Evolutionary conservation across 2,888 invertebrate genomes (phyloP).

Genomic region (Stenolophus ochropezus): DNA sequence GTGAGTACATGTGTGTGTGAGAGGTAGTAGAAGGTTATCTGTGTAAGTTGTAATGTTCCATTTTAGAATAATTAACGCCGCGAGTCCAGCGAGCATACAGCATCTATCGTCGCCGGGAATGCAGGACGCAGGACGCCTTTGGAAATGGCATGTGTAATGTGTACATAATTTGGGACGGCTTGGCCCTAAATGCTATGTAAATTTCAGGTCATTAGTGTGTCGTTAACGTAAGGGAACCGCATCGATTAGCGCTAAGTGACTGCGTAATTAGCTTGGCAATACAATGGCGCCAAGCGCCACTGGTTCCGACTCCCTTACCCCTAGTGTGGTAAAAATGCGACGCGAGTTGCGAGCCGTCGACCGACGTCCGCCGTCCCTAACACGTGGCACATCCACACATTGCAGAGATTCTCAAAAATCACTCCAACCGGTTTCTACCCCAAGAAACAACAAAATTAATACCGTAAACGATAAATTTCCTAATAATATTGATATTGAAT

Average conservation of each 20-base stretch:
- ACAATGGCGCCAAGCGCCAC: conserved; percentile 46
- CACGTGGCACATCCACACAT: conserved; percentile 10
- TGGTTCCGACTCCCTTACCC: conserved; percentile 4
- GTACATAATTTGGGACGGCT: conserved; percentile 58
- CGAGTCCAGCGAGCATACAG: conserved; percentile 19
- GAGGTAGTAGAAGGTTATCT: conserved; percentile 19
- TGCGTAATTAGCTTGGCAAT: conserved; percentile 74
- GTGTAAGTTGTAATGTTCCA: conserved; percentile 51
- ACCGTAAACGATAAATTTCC: too few species aligned
- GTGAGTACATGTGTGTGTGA: too few species aligned
- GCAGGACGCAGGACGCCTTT: conserved; percentile 35
- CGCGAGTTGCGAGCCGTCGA: neutral
- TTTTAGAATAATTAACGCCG: conserved; percentile 58
- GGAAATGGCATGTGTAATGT: conserved; percentile 56
- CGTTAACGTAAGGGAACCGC: conserved; percentile 74
- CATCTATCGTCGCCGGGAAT: conserved; percentile 8
- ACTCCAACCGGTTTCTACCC: too few species aligned
- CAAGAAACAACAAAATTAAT: too few species aligned
- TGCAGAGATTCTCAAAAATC: neutral
- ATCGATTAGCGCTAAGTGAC: conserved; percentile 75
- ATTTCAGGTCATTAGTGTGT: conserved; percentile 74
- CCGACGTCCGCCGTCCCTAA: neutral
- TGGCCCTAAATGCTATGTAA: conserved; percentile 70
- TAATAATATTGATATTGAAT: too few species aligned
- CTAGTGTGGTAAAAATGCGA: conserved; percentile 38